Evolutionary conservation across 2,113 vertebrate genomes (phyloP).

Genomic region (Taxidea taxus): DNA sequence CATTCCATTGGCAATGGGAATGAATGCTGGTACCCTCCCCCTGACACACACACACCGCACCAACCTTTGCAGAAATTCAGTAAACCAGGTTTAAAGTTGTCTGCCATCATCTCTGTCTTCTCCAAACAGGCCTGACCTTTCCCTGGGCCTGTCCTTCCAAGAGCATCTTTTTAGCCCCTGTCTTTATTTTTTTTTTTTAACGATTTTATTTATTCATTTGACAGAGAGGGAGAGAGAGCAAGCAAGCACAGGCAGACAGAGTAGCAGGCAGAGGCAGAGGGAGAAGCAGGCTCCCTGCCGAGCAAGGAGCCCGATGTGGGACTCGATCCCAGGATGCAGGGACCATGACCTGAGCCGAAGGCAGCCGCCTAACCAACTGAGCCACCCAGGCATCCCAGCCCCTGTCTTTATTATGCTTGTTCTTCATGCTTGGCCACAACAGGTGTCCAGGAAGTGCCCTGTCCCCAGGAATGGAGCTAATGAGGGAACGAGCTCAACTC

Average conservation of each 20-base stretch:
- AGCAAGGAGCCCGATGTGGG: too few relatives aligned
- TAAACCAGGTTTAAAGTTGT: not conserved
- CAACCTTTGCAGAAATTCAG: not conserved
- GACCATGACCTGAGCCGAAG: too few relatives aligned
- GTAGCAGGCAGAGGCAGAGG: too few relatives aligned
- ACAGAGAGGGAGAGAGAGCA: too few relatives aligned
- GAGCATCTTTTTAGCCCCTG: not conserved
- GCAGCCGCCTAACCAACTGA: too few relatives aligned
- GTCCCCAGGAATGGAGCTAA: not conserved
- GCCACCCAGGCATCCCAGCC: too few relatives aligned
- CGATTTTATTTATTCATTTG: too few relatives aligned
- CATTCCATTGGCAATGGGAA: not conserved
- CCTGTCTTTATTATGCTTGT: not conserved
- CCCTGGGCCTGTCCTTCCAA: not conserved
- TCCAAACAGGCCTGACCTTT: not conserved
- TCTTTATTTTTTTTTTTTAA: too few relatives aligned
- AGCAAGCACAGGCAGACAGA: too few relatives aligned
- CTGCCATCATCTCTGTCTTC: not conserved
- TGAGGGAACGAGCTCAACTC: fast-evolving
- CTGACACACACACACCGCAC: fast-evolving
- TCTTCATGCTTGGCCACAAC: not conserved
- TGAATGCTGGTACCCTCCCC: not conserved
- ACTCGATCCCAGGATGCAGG: too few relatives aligned
- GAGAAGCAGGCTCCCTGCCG: too few relatives aligned
- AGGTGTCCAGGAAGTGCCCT: not conserved